phyloP scores from a whole-genome alignment of 2,888 invertebrate species.

The Notodonta ziczac region DNA sequence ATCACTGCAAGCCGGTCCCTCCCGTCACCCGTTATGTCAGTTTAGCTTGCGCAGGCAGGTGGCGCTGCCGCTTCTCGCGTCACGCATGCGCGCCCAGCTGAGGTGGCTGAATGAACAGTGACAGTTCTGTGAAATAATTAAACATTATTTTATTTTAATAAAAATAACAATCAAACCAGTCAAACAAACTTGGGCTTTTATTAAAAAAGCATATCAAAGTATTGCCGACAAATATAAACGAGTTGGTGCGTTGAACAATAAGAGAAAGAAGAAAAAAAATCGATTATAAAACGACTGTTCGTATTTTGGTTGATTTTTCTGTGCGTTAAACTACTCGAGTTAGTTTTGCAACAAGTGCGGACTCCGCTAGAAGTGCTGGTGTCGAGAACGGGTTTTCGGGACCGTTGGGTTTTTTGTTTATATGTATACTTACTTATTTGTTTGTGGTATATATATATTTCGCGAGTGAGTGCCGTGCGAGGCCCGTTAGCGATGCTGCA shows the following conservation, averaged over 20 bases:
- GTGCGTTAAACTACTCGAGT: constrained; percentile 57
- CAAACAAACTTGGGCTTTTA: constrained; percentile 59
- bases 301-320: constrained; percentile 65
- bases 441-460: constrained; percentile 59
- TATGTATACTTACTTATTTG: constrained; percentile 70
- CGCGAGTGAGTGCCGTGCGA: constrained; percentile 61
- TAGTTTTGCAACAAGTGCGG: constrained; percentile 76
- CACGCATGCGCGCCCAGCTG: constrained; percentile 59
- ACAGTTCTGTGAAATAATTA: constrained; percentile 58
- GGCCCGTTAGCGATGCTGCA: constrained; percentile 67
- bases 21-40: constrained; percentile 52
- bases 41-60: constrained; percentile 72
- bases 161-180: constrained; percentile 47
- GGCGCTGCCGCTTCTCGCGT: constrained; percentile 46
- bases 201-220: constrained; percentile 56
- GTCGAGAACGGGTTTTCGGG: constrained; percentile 69
- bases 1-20: constrained; percentile 37
- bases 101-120: constrained; percentile 63
- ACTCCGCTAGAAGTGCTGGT: constrained; percentile 57
- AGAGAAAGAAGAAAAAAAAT: constrained; percentile 61
- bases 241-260: constrained; percentile 39
- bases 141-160: constrained; percentile 53
- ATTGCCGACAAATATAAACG: constrained; percentile 38
- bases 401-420: constrained; percentile 76
- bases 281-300: constrained; percentile 66